These are phyloP conservation scores for Ochotona curzoniae DNA, from an alignment of 2,113 vertebrate species.

Conservation along the genomic window DNA sequence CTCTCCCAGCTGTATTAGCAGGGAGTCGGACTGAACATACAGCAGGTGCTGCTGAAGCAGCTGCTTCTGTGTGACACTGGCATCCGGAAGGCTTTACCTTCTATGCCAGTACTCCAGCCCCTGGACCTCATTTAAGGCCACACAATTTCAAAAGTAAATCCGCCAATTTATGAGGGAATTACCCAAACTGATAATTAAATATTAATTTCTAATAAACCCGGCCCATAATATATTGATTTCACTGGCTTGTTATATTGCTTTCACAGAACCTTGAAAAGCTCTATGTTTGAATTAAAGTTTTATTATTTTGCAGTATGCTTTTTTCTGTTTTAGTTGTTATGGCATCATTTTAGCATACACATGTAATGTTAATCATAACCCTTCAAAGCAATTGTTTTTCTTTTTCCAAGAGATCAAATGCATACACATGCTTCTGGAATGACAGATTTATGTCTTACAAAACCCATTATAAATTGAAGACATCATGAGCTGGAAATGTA, in stretches of 20 bases:
- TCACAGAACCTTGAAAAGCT: background rate
- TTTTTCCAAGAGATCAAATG: background rate
- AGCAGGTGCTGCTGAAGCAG: too few relatives aligned
- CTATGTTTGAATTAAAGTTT: constrained; percentile 33
- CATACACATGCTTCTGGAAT: background rate
- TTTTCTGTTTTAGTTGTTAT: background rate
- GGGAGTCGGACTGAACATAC: too few relatives aligned
- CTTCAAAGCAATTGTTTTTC: background rate
- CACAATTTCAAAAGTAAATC: background rate
- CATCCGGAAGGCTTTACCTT: background rate
- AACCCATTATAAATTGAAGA: background rate
- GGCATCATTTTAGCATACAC: background rate
- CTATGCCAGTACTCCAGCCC: background rate
- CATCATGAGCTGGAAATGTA: background rate
- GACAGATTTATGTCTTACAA: background rate
- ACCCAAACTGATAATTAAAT: background rate
- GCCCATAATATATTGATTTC: background rate
- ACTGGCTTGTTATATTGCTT: background rate
- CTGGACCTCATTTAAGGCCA: background rate
- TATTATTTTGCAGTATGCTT: background rate
- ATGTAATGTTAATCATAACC: constrained; percentile 15
- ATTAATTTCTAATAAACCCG: background rate
- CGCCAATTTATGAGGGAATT: background rate
- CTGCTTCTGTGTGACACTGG: too few relatives aligned
- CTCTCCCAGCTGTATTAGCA: too few relatives aligned